Evolutionary conservation across 2,888 invertebrate species (phyloP), one percentile per base, ranked within the genome.

Genomic region (Globia sparganii): DNA sequence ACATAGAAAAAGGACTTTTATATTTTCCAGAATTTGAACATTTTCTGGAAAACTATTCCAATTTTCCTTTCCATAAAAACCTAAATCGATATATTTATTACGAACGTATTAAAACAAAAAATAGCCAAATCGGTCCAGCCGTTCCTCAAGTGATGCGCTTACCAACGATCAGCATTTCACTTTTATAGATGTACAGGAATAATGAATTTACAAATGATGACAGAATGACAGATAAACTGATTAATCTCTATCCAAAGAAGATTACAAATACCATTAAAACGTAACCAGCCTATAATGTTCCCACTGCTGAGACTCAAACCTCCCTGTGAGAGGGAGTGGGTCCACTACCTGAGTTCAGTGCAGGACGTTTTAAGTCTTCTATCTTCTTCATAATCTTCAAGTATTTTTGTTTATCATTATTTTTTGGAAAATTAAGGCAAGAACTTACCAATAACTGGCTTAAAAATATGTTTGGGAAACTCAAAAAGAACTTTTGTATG

Each of bases 381-480:
- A 15, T 31, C 4, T 46, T n/a, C 5, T 67, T 67, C 31, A n/a
- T 49, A 34, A 25, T n/a, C 5, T 3, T n/a, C n/a, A n/a, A 9
- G 21, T 21, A n/a, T n/a, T 34, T 46, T 25, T 58, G 34, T 18
- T 34, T 49, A 18, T 56, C 5, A 56, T 53, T 49, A 11, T 11
- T 68, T 11, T 68, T 68, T 18, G 11, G 46, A n/a, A 18, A 5
- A 25, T 31, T 18, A 72, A 21, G 13, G 9, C 9, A 28, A 21
- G 0, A 31, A 62, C 81, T 81, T 72, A 83, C 83, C 28, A 0
- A 34, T 72, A n/a, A 75, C 66, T 9, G 85, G 58, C 18, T 8
- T 15, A 9, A 80, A 4, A 53, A 78, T 9, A 28, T 4, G 67
- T 56, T 43, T 28, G 28, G 64, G 40, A n/a, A 70, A 34, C 18